Evolutionary conservation across 1,140 invertebrate genomes (phyloP).

Genomic region (Drosophila simulans): DNA sequence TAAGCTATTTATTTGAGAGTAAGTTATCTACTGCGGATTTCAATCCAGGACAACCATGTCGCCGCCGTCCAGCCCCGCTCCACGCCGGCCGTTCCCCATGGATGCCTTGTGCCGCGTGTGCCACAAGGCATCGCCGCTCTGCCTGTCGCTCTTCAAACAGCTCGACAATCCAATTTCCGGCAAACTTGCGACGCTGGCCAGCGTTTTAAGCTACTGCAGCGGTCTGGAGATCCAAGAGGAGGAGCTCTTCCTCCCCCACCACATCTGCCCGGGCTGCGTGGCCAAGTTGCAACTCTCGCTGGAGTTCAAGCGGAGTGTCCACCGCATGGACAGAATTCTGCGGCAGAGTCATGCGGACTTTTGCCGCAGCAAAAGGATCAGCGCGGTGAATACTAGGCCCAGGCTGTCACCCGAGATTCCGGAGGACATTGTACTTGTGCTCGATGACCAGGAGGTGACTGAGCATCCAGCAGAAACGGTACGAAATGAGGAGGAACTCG

Average conservation of each 20-base stretch:
- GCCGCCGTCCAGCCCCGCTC: background rate
- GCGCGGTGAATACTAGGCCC: no score
- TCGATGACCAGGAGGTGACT: slow-evolving; percentile 24
- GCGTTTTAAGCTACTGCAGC: slow-evolving; percentile 48
- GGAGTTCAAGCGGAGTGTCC: slow-evolving; percentile 38
- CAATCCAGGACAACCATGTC: background rate
- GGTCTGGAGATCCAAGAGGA: slow-evolving; percentile 46
- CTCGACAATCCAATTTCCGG: slow-evolving; percentile 25
- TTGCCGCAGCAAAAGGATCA: background rate
- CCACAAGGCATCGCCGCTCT: slow-evolving; percentile 23
- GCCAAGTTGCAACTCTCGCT: slow-evolving; percentile 9
- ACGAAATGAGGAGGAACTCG: background rate
- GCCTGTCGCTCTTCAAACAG: slow-evolving; percentile 36
- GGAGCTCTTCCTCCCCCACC: slow-evolving; percentile 52
- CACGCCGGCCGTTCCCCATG: background rate
- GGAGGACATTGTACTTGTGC: slow-evolving; percentile 30
- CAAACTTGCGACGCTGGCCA: slow-evolving; percentile 52
- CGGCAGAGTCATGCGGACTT: slow-evolving; percentile 24
- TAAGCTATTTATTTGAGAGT: background rate
- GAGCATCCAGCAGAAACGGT: background rate
- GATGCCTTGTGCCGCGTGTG: slow-evolving; percentile 52
- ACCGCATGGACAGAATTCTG: slow-evolving; percentile 31
- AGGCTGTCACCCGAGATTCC: background rate
- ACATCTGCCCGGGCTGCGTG: slow-evolving; percentile 50
- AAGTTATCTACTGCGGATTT: background rate